Conservation (phyloP, 2,797 vertebrate species). For the Aldrovandia affinis region DNA sequence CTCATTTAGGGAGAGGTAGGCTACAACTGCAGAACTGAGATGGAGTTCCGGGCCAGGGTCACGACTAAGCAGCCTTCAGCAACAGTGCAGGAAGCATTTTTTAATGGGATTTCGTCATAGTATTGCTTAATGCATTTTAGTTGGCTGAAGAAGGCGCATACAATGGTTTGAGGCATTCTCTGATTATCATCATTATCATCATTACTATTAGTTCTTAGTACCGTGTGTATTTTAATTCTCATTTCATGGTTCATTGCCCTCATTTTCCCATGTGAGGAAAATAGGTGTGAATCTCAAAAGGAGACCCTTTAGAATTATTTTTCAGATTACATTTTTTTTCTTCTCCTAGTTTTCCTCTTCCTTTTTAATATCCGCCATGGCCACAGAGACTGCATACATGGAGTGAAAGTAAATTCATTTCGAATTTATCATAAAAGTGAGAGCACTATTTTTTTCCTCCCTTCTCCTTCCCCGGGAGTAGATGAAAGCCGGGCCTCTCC, state of each 20-base stretch:
- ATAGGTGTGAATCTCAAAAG: constrained; percentile 12
- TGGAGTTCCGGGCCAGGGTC: background rate
- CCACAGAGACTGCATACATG: constrained; percentile 8
- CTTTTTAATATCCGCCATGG: constrained; percentile 22
- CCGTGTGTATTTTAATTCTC: constrained; percentile 25
- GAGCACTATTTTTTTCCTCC: constrained; percentile 62
- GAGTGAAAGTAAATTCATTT: constrained; percentile 73
- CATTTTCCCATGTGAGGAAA: constrained; percentile 11
- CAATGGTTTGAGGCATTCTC: background rate
- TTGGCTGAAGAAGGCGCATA: background rate
- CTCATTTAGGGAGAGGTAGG: background rate
- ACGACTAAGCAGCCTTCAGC: background rate
- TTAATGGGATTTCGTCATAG: background rate
- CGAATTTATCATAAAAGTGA: constrained; percentile 77
- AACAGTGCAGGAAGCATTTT: background rate
- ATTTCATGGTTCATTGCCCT: constrained; percentile 11
- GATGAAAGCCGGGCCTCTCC: constrained; percentile 75
- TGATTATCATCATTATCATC: background rate
- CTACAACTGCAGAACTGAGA: background rate
- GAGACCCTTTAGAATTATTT: constrained; percentile 16
- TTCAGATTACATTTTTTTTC: constrained; percentile 23
- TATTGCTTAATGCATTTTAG: background rate
- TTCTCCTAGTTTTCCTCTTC: background rate
- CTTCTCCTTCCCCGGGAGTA: constrained; percentile 50
- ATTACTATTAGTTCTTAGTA: constrained; percentile 23